Base-by-base conservation (phyloP, 2,888 invertebrate genomes). In the Microdon myrmicae region DNA sequence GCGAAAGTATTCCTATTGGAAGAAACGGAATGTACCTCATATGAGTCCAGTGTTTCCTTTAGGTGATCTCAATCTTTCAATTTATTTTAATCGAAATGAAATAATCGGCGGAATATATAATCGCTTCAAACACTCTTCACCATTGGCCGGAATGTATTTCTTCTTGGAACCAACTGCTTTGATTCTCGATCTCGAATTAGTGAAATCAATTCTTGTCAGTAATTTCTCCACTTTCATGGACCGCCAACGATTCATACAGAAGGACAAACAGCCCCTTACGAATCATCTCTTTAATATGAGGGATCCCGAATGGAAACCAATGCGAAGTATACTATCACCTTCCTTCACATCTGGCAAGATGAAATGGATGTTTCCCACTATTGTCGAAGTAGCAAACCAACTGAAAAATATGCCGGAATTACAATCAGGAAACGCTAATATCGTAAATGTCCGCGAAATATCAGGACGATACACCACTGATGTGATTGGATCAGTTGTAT, bases 261-360 rank as follows among this genome's bases (percentile, higher is more conserved):
- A 73, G 9, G 48, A 70, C 1, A 26, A 70, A 3, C 69, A 74
- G n/a, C 79, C 80, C 0, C 19, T 81, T 0, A 22, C 71, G 0
- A 74, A 64, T 0, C 71, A 80, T 69, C 69, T 82, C 2, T 75
- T 80, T 41, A 66, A 67, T 23, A 25, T 78, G 10, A 70, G 73
- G 0, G 81, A 79, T 3, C 69, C 74, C 1, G 73, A 78, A 25
- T 84, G 84, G 84, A 81, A 78, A 23, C 67, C 71, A 2, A 61
- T 83, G 38, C 69, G 83, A 17, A 64, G 72, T 0, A 81, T 81
- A 37, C 60, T 83, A 1, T 76, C 81, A 2, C 81, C 83, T 1
- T 81, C 81, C 0, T 83, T 83, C 51, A 81, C 82, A 0, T 79
- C 81, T 0, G 81, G 81, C 1, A 83, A 82, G 70, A 81, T 83